These are phyloP conservation scores for Bergia puertoricense DNA, from an alignment of 92 coral and sea anemone species.

Conservation along the genomic window DNA sequence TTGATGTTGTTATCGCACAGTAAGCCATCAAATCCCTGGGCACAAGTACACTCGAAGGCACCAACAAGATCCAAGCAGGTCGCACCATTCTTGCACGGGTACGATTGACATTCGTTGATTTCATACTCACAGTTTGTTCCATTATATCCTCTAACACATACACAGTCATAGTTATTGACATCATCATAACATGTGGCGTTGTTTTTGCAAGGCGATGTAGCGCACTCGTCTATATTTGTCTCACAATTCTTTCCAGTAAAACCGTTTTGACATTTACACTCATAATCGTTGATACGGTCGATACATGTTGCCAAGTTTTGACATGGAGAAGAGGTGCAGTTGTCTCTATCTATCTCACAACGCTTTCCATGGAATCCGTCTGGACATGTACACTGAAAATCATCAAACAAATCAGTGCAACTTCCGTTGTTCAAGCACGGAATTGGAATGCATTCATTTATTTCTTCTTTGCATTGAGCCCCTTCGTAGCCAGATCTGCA, in stretches of 20 bases:
- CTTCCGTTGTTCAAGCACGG: constrained; percentile 56
- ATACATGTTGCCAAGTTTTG: neutral
- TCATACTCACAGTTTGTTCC: constrained; percentile 46
- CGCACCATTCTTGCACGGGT: constrained; percentile 38
- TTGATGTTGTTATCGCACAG: neutral
- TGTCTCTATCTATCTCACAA: constrained; percentile 11
- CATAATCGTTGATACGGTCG: neutral
- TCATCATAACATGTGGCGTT: constrained; percentile 11
- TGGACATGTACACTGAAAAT: constrained; percentile 49
- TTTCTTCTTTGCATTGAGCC: constrained; percentile 36
- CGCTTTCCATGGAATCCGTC: constrained; percentile 29
- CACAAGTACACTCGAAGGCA: neutral
- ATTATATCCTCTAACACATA: constrained; percentile 10
- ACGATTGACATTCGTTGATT: constrained; percentile 30
- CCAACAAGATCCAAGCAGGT: neutral
- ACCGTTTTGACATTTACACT: constrained; percentile 3
- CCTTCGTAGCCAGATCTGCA: constrained; percentile 53
- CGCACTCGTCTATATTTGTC: neutral
- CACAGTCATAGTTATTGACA: constrained; percentile 1
- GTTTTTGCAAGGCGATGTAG: constrained; percentile 1
- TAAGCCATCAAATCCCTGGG: neutral
- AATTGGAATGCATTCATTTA: constrained; percentile 48
- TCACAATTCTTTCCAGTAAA: neutral
- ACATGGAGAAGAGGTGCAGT: constrained; percentile 22
- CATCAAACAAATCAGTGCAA: constrained; percentile 48